Evolutionary conservation across 2,113 vertebrate species (phyloP).

Genomic region (Periophthalmodon schlosseri): DNA sequence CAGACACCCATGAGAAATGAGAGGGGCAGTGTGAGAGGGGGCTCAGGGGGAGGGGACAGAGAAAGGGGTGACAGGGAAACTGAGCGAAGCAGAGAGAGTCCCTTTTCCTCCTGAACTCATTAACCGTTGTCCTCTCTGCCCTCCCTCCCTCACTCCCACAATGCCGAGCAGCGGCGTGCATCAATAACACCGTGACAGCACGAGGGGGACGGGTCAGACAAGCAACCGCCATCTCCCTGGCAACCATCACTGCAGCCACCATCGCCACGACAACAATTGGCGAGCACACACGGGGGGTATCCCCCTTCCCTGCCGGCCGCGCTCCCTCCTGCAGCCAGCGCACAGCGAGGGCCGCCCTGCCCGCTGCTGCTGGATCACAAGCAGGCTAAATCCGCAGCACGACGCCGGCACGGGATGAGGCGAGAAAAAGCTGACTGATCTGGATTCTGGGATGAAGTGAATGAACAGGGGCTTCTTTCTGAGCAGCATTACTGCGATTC

Average conservation of each 20-base stretch:
- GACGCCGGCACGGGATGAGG: constrained; percentile 60
- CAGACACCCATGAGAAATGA: constrained; percentile 77
- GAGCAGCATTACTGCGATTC: constrained; percentile 44
- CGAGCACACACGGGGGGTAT: constrained; percentile 46
- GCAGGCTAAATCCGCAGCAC: constrained; percentile 65
- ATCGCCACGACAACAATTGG: constrained; percentile 76
- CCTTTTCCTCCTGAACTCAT: constrained; percentile 75
- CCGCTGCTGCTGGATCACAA: constrained; percentile 68
- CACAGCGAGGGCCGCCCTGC: constrained; percentile 60
- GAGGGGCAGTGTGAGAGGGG: constrained; percentile 37
- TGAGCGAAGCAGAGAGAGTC: constrained; percentile 59
- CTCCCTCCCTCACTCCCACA: constrained; percentile 73
- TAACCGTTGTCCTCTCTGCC: constrained; percentile 72
- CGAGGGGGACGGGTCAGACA: constrained; percentile 75
- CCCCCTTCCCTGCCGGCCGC: constrained; percentile 52
- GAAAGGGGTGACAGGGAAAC: constrained; percentile 45
- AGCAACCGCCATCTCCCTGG: constrained; percentile 73
- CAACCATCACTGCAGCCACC: constrained; percentile 68
- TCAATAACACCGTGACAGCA: constrained; percentile 77
- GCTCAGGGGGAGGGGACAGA: constrained; percentile 26
- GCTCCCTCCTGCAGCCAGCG: constrained; percentile 54
- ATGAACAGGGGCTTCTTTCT: constrained; percentile 50
- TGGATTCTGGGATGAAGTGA: constrained; percentile 60
- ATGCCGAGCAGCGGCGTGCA: constrained; percentile 72
- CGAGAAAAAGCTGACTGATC: constrained; percentile 61